Base-by-base conservation (phyloP, 2,888 invertebrate genomes). In the Mamestra brassicae region DNA sequence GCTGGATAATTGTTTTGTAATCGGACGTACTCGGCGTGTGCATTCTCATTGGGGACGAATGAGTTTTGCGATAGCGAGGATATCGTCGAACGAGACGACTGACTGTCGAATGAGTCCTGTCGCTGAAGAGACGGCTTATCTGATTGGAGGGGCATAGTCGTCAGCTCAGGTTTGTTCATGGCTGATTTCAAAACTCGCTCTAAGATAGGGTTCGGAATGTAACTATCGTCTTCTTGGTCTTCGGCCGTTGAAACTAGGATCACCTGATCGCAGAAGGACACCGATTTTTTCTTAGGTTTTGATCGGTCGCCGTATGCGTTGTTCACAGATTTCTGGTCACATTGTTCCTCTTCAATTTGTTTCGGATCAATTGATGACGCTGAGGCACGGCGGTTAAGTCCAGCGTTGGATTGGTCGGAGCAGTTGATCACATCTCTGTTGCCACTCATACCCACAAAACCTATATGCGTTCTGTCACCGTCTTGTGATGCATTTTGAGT, bases 251-350 rank as follows among this genome's bases (percentile, higher is more conserved):
- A 99, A 15, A 99, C 99, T 73, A 99, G 95, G 80, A 99, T 99
- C 0, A 99, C 99, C 94, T 99, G 98, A 92, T 99, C 99, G 90
- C 99, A 99, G 94, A 99, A 99, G 0, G 99, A 99, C 6, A 99
- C 99, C 75, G 98, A 98, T 93, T 99, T 99, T 97, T 99, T 99
- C 91, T 98, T 98, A 0, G 97, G 97, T 76, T 98, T 97, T 68
- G 97, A 97, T 0, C 95, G 93, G 82, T 97, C 97, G 15, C 93
- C 94, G 77, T 96, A 95, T 0, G 89, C 90, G 52, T 95, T 94
- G 70, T 91, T 95, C 15, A 90, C 88, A 1, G 89, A 86, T 86
- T 95, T 95, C 83, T 94, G 93, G 11, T 95, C 95, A 65, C 82
- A 89, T 65, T 91, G 92, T 69, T 96, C 95, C 15, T 95, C 95